phyloP scores from a whole-genome alignment of 2,888 invertebrate species.

The Pterobdella sp. region DNA sequence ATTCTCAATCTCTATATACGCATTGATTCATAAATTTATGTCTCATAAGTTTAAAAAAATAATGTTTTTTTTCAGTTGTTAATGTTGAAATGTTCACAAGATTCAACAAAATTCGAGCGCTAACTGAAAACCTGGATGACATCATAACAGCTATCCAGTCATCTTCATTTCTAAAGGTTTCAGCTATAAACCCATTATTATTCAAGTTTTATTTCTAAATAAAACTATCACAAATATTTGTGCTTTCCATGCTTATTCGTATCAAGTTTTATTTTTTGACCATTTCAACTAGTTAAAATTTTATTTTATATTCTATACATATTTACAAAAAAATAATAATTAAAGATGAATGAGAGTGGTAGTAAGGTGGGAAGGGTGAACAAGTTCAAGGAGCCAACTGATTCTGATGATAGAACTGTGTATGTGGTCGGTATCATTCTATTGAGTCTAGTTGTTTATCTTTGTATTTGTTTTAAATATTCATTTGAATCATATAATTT shows the following conservation, averaged over 20 bases:
- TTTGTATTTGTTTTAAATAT: background rate
- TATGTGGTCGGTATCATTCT: slow-evolving; percentile 59
- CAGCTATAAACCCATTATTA: slow-evolving; percentile 5
- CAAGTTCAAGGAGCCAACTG: slow-evolving; percentile 53
- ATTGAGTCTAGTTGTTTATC: background rate
- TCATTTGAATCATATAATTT: background rate
- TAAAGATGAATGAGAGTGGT: slow-evolving; percentile 44
- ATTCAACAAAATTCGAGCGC: slow-evolving; percentile 73
- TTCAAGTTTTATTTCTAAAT: background rate
- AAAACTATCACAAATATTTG: background rate
- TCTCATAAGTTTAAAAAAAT: slow-evolving; percentile 1
- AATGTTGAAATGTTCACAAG: slow-evolving; percentile 52
- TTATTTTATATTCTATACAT: too few species aligned
- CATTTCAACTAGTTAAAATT: background rate
- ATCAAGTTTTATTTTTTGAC: background rate
- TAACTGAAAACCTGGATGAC: slow-evolving; percentile 61
- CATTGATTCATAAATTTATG: slow-evolving; percentile 58
- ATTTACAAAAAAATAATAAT: too few species aligned
- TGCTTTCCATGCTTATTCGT: background rate
- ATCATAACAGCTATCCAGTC: slow-evolving; percentile 66
- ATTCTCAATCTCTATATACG: slow-evolving; percentile 11
- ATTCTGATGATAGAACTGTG: slow-evolving; percentile 62
- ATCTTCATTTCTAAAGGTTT: slow-evolving; percentile 67
- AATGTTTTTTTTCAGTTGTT: slow-evolving; percentile 40
- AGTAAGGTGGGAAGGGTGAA: slow-evolving; percentile 42